Percentiles rank a stretch among this genome's conserved stretches.
These are phyloP conservation scores for Enteromius afrohamiltoni DNA, from an alignment of 2,797 vertebrate species.

Conservation along the genomic window DNA sequence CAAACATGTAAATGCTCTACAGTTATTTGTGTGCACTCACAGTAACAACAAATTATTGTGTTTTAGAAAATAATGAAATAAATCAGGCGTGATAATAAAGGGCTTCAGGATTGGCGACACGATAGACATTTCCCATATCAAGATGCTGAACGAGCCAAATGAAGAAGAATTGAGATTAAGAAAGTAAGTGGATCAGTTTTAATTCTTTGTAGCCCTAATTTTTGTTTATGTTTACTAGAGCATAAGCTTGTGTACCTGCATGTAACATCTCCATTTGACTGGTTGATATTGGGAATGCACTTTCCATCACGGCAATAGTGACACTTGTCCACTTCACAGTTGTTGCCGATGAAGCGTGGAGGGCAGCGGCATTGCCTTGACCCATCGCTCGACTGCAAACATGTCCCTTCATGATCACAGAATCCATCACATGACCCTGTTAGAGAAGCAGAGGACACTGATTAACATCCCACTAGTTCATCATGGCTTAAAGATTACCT, in stretches of 20 bases:
- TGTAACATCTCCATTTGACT: constrained; percentile 82
- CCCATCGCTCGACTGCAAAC: constrained; percentile 80
- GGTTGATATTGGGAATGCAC: constrained; percentile 78
- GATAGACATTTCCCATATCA: background rate
- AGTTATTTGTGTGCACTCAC: too few species aligned
- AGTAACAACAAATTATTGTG: too few species aligned
- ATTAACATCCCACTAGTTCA: background rate
- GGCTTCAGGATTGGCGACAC: background rate
- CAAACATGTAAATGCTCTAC: too few species aligned
- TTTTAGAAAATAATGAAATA: too few species aligned
- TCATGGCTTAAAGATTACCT: background rate
- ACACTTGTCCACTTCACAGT: constrained; percentile 88
- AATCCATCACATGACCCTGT: constrained; percentile 86
- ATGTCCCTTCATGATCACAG: constrained; percentile 86
- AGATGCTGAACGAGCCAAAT: background rate
- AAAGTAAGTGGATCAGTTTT: background rate
- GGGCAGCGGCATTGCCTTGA: constrained; percentile 85
- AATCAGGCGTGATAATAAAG: background rate
- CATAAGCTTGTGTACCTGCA: constrained; percentile 81
- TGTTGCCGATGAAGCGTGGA: constrained; percentile 79
- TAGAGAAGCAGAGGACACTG: constrained; percentile 43
- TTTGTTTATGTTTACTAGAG: background rate
- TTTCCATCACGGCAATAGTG: constrained; percentile 83
- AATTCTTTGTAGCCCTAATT: background rate
- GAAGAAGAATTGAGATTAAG: background rate